phyloP scores from a whole-genome alignment of 2,113 vertebrate species.

The Bucco capensis region DNA sequence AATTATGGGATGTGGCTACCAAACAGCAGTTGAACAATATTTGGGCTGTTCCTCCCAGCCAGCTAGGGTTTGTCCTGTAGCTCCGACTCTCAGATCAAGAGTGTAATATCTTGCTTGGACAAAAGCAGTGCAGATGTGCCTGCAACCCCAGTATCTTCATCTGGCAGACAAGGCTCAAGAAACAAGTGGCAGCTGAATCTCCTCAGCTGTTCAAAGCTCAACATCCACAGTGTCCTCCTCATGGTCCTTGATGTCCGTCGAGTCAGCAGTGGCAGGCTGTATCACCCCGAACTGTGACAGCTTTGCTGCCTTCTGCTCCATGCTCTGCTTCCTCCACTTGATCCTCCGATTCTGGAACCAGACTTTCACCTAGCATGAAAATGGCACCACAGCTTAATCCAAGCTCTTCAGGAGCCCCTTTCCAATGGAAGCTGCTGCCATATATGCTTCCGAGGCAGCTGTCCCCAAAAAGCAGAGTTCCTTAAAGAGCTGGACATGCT shows the following conservation, averaged over 20 bases:
- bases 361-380: conserved; percentile 71
- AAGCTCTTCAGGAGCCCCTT: neutral
- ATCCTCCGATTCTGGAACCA: conserved; percentile 84
- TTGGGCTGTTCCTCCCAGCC: neutral
- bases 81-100: neutral
- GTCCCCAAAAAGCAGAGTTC: neutral
- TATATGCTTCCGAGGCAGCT: accelerated
- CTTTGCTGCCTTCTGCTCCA: conserved; percentile 71
- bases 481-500: neutral
- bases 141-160: neutral
- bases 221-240: conserved; percentile 17
- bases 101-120: neutral
- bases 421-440: neutral
- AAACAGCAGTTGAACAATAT: neutral
- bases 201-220: neutral
- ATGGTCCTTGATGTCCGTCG: neutral
- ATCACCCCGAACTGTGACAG: conserved; percentile 6
- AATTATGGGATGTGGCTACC: neutral
- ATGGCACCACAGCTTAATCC: neutral
- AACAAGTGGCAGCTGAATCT: neutral
- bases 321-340: conserved; percentile 79
- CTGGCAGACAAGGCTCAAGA: neutral
- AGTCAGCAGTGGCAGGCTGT: neutral
- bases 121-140: neutral
- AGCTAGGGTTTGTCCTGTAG: neutral